Base-by-base conservation (phyloP, 2,888 invertebrate genomes). In the Glaucopsyche alexis region DNA sequence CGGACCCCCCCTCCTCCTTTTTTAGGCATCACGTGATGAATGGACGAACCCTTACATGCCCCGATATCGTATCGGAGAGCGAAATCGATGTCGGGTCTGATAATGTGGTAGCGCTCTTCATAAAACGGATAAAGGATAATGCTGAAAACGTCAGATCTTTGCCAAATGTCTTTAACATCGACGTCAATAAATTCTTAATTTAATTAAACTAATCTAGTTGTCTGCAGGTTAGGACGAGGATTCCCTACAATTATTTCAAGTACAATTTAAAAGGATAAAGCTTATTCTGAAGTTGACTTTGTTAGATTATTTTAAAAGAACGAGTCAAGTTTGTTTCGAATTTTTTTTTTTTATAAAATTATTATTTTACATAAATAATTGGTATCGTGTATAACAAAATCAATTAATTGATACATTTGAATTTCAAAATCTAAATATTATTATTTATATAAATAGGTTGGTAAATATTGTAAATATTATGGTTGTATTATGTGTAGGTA, bases 151-250 rank as follows among this genome's bases (percentile, higher is more conserved):
- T 74, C 73, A 77, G 75, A 77, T 80, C 77, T 77, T 77, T 84
- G 86, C 83, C 85, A 86, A 88, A 85, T 83, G 79, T 78, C 78
- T 79, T 81, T 80, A 83, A 79, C 76, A 76, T 81, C 80, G 80
- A 78, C 77, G 78, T 78, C 83, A 81, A 88, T 88, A 87, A 88
- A 87, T 85, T 82, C 81, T 83, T 85, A 87, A 89, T 89, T 89
- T 87, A 88, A 89, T 88, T 87, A 81, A 86, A 87, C 80, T 79
- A 81, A 83, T 83, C 81, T 42, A 42, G 42, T 40, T 42, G 66
- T 16, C 66, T 66, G 40, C 42, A 66, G 42, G 42, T 66, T 66
- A 66, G 11, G 9, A 42, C 42, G 42, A 65, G 65, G 65, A 42
- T 66, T 42, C 40, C n/a, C 42, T 66, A 42, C 42, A n/a, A 66